A percentile compares a stretch with the other conserved stretches of the same genome.
Conservation (phyloP, 2,888 invertebrate genomes). For the Physocephala rufipes region DNA sequence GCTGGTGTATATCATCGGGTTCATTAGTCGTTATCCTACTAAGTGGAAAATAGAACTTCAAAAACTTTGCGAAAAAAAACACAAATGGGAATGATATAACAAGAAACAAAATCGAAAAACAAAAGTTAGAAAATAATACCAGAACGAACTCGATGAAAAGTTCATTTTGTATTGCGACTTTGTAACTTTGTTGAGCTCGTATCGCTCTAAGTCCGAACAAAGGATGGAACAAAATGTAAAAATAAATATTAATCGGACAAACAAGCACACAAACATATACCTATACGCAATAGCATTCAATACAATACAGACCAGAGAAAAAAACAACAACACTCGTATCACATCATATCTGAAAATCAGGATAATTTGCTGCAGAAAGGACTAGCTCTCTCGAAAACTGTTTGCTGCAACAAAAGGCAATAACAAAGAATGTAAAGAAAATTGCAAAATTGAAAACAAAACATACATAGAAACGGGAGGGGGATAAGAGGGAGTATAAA, state of each 20-base stretch:
- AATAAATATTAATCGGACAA: background rate
- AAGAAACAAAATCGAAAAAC: background rate
- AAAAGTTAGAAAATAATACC: background rate
- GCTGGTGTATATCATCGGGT: no score
- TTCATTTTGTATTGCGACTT: slow-evolving; percentile 28
- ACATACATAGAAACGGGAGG: slow-evolving; percentile 4
- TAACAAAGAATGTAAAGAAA: slow-evolving; percentile 39
- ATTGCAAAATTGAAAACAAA: slow-evolving; percentile 31
- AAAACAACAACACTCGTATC: background rate
- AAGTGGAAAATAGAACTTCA: background rate
- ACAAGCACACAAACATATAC: background rate
- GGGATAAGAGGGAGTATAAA: background rate
- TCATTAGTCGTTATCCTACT: no score
- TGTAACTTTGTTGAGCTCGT: slow-evolving; percentile 2
- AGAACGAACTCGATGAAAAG: slow-evolving; percentile 24
- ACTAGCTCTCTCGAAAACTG: slow-evolving; percentile 43
- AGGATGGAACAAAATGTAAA: background rate
- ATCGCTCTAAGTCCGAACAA: background rate
- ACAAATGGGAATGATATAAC: no score
- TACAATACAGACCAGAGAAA: background rate
- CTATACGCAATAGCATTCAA: background rate
- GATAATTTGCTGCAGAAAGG: slow-evolving; percentile 48
- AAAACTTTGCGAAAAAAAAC: background rate
- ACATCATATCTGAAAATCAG: slow-evolving; percentile 38
- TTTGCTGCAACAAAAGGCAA: slow-evolving; percentile 44